These are phyloP conservation scores for Euwallacea fornicatus DNA, from an alignment of 1,140 invertebrate genomes.

Conservation along the genomic window DNA sequence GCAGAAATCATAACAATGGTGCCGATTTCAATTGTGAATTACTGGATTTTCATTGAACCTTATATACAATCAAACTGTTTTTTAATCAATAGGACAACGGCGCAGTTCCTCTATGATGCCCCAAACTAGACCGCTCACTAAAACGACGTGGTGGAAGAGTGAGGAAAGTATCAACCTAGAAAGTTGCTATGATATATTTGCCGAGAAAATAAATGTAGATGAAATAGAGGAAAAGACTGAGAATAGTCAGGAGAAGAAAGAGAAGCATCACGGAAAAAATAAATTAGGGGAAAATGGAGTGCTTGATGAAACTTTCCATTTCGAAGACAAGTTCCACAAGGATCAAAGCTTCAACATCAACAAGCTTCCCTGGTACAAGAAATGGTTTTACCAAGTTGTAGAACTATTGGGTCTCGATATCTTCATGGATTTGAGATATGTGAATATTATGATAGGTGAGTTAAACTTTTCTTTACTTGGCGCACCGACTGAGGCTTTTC, in stretches of 20 bases:
- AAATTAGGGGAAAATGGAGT: neutral
- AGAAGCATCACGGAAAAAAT: neutral
- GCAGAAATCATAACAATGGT: too few species aligned
- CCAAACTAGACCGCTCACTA: conserved; percentile 17
- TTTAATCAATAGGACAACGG: conserved; percentile 1
- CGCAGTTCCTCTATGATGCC: neutral
- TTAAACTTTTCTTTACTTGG: neutral
- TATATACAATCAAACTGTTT: too few species aligned
- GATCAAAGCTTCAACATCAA: conserved; percentile 11
- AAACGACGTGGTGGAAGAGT: conserved; percentile 40
- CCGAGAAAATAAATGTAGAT: conserved; percentile 17
- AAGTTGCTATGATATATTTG: conserved; percentile 39
- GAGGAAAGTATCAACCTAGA: conserved; percentile 35
- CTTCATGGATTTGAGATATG: conserved; percentile 64
- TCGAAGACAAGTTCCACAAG: conserved; percentile 35
- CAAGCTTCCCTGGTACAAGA: conserved; percentile 22
- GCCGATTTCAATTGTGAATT: too few species aligned
- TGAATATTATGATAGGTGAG: conserved; percentile 64
- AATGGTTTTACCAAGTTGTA: conserved; percentile 57
- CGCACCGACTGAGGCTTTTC: neutral
- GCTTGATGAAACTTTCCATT: conserved; percentile 15
- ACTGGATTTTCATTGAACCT: too few species aligned
- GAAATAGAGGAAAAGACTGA: neutral
- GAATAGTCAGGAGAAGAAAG: conserved; percentile 5
- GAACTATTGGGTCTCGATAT: conserved; percentile 69